Percentiles rank a stretch among this genome's conserved stretches.
These are phyloP conservation scores for Lithobates sylvaticus DNA, from an alignment of 2,797 vertebrate genomes.

Conservation along the genomic window DNA sequence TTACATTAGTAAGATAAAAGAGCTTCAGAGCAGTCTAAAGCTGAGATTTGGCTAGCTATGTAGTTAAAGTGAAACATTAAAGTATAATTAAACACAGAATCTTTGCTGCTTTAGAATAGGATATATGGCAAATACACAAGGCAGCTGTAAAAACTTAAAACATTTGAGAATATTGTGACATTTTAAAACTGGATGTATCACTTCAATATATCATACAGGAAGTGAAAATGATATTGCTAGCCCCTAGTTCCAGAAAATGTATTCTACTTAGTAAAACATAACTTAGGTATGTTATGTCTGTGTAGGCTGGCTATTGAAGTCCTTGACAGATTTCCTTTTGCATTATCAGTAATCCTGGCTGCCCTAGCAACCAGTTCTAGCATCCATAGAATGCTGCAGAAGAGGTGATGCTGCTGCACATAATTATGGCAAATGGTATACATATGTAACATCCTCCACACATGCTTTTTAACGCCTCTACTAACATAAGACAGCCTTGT, in stretches of 20 bases:
- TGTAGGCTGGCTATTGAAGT: neutral
- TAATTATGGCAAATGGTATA: neutral
- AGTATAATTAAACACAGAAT: constrained; percentile 74
- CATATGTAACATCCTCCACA: neutral
- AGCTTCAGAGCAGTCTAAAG: constrained; percentile 73
- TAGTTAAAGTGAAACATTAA: constrained; percentile 75
- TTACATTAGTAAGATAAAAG: constrained; percentile 74
- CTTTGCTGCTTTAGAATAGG: constrained; percentile 65
- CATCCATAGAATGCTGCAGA: neutral
- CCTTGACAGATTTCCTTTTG: neutral
- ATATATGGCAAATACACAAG: constrained; percentile 74
- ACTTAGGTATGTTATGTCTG: neutral
- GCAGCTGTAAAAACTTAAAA: constrained; percentile 77
- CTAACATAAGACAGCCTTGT: too few relatives aligned
- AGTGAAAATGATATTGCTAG: constrained; percentile 47
- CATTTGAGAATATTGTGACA: constrained; percentile 75
- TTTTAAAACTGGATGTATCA: constrained; percentile 73
- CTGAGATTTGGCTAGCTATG: constrained; percentile 70
- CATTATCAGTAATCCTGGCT: neutral
- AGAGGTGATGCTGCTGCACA: neutral
- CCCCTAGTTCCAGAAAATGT: neutral
- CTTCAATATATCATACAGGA: constrained; percentile 70
- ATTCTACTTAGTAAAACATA: neutral
- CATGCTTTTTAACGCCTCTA: neutral
- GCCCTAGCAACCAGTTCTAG: neutral